Base-by-base conservation (phyloP, 2,797 vertebrate genomes). In the Luscinia megarhynchos region DNA sequence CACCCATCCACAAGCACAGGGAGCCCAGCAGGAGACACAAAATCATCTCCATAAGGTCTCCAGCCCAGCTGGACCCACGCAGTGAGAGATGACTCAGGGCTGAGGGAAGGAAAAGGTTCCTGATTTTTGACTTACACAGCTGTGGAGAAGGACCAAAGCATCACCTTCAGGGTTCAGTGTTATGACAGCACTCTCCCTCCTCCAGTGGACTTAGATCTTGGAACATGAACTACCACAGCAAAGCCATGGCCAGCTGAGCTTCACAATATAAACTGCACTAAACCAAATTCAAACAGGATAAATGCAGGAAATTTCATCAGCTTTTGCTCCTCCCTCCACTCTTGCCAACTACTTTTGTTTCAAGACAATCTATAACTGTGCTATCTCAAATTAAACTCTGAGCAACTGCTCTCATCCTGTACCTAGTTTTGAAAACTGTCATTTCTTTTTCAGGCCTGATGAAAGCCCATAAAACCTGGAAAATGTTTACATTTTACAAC, bases 1-100 rank as follows among this genome's bases (percentile, higher is more conserved):
- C 64, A 79, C 8, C 38, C 62, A 23, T 7, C 80, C 29, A 45
- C 13, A 10, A 7, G 30, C 59, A 73, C 0, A 0, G 12, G n/a
- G 10, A 88, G 41, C 20, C 45, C 83, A 62, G 53, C 54, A 79
- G 34, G 43, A 55, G 64, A 68, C 6, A 53, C 4, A 59, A 54
- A 61, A 66, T 21, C 51, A 45, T 30, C 40, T 34, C 10, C 0
- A 2, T 9, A 40, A 55, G 41, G 45, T 21, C 29, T 88, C 43
- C 66, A 76, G 69, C 26, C 8, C 48, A 94, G 22, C 55, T 21
- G 41, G 43, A 64, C 12, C 40, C 62, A 59, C 19, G 0, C 20
- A 51, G 32, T 5, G 27, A 38, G 68, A 74, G 57, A 57, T 36
- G 57, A 77, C 15, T 84, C 62, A 8, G 20, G 24, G 54, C 7